Conservation (phyloP, 2,888 invertebrate genomes). For the Ceramica pisi region DNA sequence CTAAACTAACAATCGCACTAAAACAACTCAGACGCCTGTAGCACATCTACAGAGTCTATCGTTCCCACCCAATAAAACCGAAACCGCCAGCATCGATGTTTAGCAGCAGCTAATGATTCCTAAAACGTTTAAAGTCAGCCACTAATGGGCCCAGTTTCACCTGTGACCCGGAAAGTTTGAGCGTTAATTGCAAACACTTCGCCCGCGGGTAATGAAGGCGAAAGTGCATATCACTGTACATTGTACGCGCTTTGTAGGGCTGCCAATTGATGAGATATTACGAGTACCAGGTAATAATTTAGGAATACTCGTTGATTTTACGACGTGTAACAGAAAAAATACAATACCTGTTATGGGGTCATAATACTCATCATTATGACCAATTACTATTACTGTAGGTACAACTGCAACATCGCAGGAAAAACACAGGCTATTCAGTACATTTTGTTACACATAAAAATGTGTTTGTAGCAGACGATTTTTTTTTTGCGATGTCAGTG, state of each 20-base stretch:
- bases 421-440: no score
- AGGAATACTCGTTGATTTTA: no score
- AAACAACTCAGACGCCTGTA: background rate
- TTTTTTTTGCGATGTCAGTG: no score
- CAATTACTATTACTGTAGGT: no score
- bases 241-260: conserved; percentile 65
- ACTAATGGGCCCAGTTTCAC: conserved; percentile 78
- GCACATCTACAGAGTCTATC: background rate
- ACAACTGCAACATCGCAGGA: background rate
- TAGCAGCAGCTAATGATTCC: conserved; percentile 65
- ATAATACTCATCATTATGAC: no score
- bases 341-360: no score
- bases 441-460: no score
- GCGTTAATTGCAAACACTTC: conserved; percentile 82
- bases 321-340: no score
- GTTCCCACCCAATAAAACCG: conserved; percentile 38
- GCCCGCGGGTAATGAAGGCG: conserved; percentile 78
- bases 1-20: background rate
- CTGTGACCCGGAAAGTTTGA: conserved; percentile 81
- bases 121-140: conserved; percentile 75
- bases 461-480: no score
- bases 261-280: conserved; percentile 33
- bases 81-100: conserved; percentile 49
- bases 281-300: no score
- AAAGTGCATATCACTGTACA: conserved; percentile 83